Conservation (phyloP, 35 echinoderm and acorn worm genomes). For the Ophiothrix spiculata region DNA sequence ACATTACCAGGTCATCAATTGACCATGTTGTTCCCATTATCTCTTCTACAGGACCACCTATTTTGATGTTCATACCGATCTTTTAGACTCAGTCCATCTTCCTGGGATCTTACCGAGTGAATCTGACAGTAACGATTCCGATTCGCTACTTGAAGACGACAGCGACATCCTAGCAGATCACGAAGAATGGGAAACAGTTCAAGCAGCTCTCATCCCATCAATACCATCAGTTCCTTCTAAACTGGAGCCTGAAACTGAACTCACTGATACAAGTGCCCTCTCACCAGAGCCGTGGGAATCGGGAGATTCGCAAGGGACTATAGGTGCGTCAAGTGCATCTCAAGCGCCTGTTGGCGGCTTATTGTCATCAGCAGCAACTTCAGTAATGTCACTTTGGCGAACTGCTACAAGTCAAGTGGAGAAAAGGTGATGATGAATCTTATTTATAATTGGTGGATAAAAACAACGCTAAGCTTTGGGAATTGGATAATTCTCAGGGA, state of each 20-base stretch:
- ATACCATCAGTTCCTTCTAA: neutral
- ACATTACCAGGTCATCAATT: too few species aligned
- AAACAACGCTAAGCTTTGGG: too few species aligned
- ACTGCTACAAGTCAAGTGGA: constrained; percentile 48
- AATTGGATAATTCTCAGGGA: too few species aligned
- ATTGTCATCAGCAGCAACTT: constrained; percentile 73
- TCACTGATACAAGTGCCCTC: constrained; percentile 16
- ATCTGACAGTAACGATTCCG: constrained; percentile 39
- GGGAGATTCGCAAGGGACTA: neutral
- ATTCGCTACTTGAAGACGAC: constrained; percentile 48
- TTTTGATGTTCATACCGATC: constrained; percentile 47
- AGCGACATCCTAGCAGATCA: constrained; percentile 32
- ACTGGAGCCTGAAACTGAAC: constrained; percentile 1
- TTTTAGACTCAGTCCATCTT: constrained; percentile 27
- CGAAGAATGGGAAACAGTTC: constrained; percentile 73
- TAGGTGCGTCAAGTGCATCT: constrained; percentile 12
- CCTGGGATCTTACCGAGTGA: constrained; percentile 27
- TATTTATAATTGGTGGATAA: too few species aligned
- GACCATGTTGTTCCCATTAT: too few species aligned
- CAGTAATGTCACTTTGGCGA: constrained; percentile 69
- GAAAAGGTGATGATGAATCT: neutral
- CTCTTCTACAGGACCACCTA: too few species aligned
- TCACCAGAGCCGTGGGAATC: neutral
- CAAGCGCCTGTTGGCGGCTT: constrained; percentile 40
- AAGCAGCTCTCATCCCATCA: constrained; percentile 1